phyloP scores from a whole-genome alignment of 2,113 vertebrate genomes.

The Spilogale gracilis region DNA sequence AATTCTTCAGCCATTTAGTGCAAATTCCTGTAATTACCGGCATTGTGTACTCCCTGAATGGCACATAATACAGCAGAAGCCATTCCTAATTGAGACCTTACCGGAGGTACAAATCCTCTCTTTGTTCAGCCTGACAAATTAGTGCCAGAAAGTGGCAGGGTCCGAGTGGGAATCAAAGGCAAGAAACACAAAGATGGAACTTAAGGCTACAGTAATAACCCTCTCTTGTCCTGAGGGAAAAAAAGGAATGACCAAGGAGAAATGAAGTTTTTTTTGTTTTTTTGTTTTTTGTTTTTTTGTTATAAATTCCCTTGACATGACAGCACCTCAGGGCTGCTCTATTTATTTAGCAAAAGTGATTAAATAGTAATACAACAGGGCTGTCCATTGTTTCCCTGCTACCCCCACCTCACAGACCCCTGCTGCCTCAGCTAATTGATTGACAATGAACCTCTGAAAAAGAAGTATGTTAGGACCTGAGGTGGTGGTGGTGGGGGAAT shows the following conservation, averaged over 20 bases:
- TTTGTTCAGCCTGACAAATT: constrained; percentile 94
- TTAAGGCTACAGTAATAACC: constrained; percentile 95
- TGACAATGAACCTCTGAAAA: constrained; percentile 91
- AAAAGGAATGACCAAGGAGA: constrained; percentile 90
- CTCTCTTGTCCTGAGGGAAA: constrained; percentile 89
- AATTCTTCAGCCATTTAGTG: constrained; percentile 94
- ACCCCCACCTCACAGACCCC: constrained; percentile 87
- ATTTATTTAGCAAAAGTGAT: constrained; percentile 94
- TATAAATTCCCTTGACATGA: constrained; percentile 93
- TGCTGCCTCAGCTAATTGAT: constrained; percentile 91
- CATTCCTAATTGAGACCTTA: constrained; percentile 95
- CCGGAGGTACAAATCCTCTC: constrained; percentile 93
- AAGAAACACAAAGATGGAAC: constrained; percentile 93
- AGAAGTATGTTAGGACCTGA: constrained; percentile 87
- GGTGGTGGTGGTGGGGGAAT: not conserved
- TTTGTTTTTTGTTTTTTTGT: constrained; percentile 79
- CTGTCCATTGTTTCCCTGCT: constrained; percentile 86
- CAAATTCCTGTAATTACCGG: constrained; percentile 94
- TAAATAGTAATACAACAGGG: constrained; percentile 92
- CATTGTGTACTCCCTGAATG: constrained; percentile 92
- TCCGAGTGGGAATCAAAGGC: constrained; percentile 93
- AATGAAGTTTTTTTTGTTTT: constrained; percentile 87
- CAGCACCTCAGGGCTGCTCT: constrained; percentile 91
- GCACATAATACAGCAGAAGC: constrained; percentile 92
- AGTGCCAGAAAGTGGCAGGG: constrained; percentile 94